Evolutionary conservation across 2,113 vertebrate genomes (phyloP), one percentile per base, ranked within the genome.

Genomic region (Dendrocopos noguchii): DNA sequence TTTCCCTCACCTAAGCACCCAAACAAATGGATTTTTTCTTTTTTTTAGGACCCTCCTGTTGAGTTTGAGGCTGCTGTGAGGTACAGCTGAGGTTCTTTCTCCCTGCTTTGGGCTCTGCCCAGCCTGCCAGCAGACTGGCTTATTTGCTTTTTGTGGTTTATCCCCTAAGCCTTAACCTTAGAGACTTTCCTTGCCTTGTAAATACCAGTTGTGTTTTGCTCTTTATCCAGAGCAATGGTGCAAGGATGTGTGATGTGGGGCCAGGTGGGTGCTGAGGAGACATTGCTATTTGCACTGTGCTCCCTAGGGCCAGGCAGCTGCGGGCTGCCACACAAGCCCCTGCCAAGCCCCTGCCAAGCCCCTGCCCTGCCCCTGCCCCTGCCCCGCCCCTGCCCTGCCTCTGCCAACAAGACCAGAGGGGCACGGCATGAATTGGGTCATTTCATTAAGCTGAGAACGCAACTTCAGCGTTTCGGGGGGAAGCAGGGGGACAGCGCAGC

Each of bases 221-320:
- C 61, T 78, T 42, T 44, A 12, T 10, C 16, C 50, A 24, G 65
- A 47, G 31, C 12, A 80, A 7, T 3, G 16, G 10, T 18, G 15
- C 0, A 0, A 31, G 60, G 50, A 3, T 19, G 9, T 1, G 0
- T 16, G 39, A 39, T 39, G 6, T n/a, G 55, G 39, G 50, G 27
- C 5, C 42, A 9, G 55, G 7, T 57, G 64, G 24, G 18, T 31
- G n/a, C 53, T 1, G 2, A 68, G 59, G 34, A 19, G 52, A 2
- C 1, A 12, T 1, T 52, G 81, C 33, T 61, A 14, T 18, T 34
- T 4, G 8, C 36, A 17, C 36, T 14, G 34, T 0, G 1, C 47
- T 17, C 12, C 15, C 5, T 0, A 1, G 25, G 27, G 19, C 33
- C 0, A 2, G 31, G 44, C n/a, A 24, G 66, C 65, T 31, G 44